Evolutionary conservation across 2,888 invertebrate species (phyloP).

Genomic region (Trachelus iudaicus): DNA sequence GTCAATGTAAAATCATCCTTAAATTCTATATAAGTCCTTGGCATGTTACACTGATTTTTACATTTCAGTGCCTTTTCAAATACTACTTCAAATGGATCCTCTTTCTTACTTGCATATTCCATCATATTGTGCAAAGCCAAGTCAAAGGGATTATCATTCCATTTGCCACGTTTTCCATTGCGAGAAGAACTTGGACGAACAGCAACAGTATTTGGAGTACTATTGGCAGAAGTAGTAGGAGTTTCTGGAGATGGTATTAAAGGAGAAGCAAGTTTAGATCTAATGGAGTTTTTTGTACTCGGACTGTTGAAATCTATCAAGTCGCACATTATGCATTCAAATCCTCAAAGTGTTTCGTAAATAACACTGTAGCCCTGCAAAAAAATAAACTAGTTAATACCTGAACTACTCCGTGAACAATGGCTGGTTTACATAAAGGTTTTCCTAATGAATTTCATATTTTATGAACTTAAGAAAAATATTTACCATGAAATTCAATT

Average conservation of each 20-base stretch:
- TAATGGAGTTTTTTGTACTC: slow-evolving; percentile 28
- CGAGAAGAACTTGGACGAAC: not conserved
- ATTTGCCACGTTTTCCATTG: slow-evolving; percentile 36
- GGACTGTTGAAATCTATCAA: slow-evolving; percentile 56
- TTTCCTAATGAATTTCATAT: not conserved
- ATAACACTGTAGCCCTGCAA: not conserved
- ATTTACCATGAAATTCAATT: not conserved
- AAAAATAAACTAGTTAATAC: not conserved
- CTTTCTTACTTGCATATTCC: slow-evolving; percentile 50
- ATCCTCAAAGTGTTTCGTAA: not conserved
- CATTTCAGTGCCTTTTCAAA: slow-evolving; percentile 42
- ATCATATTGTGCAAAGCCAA: slow-evolving; percentile 45
- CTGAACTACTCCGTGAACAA: not conserved
- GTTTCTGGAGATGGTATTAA: slow-evolving; percentile 49
- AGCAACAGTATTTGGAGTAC: slow-evolving; percentile 7
- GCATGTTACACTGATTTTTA: slow-evolving; percentile 8
- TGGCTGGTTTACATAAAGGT: not conserved
- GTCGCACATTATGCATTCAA: slow-evolving; percentile 46
- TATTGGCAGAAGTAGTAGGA: slow-evolving; percentile 26
- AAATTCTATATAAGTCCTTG: slow-evolving; percentile 10
- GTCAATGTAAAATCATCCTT: slow-evolving; percentile 35
- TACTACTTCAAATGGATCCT: slow-evolving; percentile 58
- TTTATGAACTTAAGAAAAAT: not conserved
- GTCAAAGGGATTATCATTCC: slow-evolving; percentile 60
- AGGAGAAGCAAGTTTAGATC: slow-evolving; percentile 48